Conservation (phyloP, 2,113 vertebrate species). For the Zeus faber region DNA sequence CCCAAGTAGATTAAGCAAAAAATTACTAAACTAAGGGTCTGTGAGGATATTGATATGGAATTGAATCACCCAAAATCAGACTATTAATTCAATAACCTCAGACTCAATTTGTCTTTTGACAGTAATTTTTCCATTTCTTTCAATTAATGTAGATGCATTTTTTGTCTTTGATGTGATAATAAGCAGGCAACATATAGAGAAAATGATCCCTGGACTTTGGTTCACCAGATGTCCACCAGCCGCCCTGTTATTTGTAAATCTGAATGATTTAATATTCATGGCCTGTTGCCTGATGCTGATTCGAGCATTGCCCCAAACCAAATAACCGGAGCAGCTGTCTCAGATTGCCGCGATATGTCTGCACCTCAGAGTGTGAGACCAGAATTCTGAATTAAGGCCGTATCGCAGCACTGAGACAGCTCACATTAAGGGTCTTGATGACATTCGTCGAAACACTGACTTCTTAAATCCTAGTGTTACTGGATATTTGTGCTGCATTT, state of each 20-base stretch:
- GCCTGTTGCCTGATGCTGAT: conserved; percentile 39
- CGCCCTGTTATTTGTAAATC: conserved; percentile 41
- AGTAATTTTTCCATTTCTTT: neutral
- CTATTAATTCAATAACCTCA: neutral
- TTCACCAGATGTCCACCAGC: conserved; percentile 57
- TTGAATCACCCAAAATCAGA: no score
- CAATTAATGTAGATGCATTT: neutral
- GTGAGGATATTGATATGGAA: no score
- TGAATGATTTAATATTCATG: conserved; percentile 60
- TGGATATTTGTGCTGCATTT: no score
- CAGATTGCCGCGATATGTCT: conserved; percentile 32
- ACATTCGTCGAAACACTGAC: no score
- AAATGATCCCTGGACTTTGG: conserved; percentile 25
- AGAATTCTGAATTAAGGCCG: no score
- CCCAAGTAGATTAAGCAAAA: no score
- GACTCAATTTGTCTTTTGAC: neutral
- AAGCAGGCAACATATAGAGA: conserved; percentile 35
- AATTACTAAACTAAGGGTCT: no score
- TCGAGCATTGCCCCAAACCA: conserved; percentile 54
- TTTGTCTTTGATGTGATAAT: conserved; percentile 60
- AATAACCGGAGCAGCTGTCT: conserved; percentile 23
- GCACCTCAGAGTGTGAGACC: conserved; percentile 22
- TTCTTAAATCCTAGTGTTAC: no score
- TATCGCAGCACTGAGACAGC: no score
- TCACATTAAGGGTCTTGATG: no score